Conservation (phyloP, 2,113 vertebrate genomes). For the Hiodon alosoides region DNA sequence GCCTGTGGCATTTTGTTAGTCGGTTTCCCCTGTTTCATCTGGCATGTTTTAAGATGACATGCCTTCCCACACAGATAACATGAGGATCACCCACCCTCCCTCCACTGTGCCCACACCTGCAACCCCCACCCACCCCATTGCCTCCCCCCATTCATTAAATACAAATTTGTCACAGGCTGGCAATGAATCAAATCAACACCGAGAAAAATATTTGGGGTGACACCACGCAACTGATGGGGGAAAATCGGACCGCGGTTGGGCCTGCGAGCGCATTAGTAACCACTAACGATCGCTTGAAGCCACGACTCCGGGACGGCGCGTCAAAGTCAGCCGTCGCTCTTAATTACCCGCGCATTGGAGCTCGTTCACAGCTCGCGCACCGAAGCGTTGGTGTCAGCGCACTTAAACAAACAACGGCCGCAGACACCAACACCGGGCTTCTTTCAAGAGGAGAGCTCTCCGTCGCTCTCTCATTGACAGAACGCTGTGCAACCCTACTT, state of each 20-base stretch:
- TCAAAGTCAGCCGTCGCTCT: background rate
- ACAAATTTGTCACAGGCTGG: constrained; percentile 28
- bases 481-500: background rate
- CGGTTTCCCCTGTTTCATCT: background rate
- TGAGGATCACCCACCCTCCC: no score
- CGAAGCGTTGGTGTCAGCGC: background rate
- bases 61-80: constrained; percentile 18
- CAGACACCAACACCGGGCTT: no score
- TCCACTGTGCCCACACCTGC: no score
- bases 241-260: background rate
- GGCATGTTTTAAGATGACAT: constrained; percentile 5
- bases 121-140: no score
- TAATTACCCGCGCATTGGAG: background rate
- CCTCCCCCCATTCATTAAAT: constrained; percentile 11
- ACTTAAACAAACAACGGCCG: background rate
- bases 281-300: constrained; percentile 7
- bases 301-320: background rate
- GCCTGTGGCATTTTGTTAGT: background rate
- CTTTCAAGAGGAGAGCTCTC: background rate
- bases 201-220: constrained; percentile 14
- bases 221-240: constrained; percentile 11
- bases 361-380: background rate
- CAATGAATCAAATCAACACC: constrained; percentile 22
- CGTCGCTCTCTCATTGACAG: background rate
- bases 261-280: background rate